These are phyloP conservation scores for Epiblema foenella DNA, from an alignment of 2,888 invertebrate genomes.

Conservation along the genomic window DNA sequence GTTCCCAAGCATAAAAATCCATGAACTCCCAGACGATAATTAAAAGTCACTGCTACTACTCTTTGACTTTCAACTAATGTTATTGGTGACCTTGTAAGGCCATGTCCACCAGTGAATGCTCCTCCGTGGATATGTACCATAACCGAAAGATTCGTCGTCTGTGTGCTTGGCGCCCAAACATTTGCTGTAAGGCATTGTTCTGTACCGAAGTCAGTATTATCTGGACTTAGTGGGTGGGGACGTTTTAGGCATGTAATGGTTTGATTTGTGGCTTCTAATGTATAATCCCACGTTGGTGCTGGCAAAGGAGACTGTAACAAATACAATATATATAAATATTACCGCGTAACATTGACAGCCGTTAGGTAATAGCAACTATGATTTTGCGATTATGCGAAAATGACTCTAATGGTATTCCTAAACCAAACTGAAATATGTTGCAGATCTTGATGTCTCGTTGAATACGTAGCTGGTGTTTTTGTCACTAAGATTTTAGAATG, in stretches of 20 bases:
- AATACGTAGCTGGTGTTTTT: no score
- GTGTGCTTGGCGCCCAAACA: slow-evolving; percentile 10
- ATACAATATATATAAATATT: no score
- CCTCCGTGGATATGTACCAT: slow-evolving; percentile 29
- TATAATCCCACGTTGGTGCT: slow-evolving; percentile 10
- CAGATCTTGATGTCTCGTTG: no score
- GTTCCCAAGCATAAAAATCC: slow-evolving; percentile 45
- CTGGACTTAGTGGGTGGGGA: not conserved
- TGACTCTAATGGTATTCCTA: no score
- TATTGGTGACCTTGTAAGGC: not conserved
- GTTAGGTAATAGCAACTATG: no score
- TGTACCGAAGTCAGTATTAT: no score
- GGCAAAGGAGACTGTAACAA: slow-evolving; percentile 1
- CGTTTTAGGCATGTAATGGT: not conserved
- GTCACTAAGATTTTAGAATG: no score
- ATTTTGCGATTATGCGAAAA: no score
- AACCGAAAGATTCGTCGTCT: slow-evolving; percentile 13
- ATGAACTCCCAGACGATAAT: slow-evolving; percentile 42
- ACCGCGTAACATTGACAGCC: no score
- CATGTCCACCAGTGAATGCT: not conserved
- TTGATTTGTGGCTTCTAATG: slow-evolving; percentile 17
- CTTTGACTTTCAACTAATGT: slow-evolving; percentile 19
- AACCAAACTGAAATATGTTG: no score
- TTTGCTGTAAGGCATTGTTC: slow-evolving; percentile 32
- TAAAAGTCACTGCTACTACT: slow-evolving; percentile 33